Evolutionary conservation across 2,888 invertebrate species (phyloP).

Genomic region (Pteria penguin): DNA sequence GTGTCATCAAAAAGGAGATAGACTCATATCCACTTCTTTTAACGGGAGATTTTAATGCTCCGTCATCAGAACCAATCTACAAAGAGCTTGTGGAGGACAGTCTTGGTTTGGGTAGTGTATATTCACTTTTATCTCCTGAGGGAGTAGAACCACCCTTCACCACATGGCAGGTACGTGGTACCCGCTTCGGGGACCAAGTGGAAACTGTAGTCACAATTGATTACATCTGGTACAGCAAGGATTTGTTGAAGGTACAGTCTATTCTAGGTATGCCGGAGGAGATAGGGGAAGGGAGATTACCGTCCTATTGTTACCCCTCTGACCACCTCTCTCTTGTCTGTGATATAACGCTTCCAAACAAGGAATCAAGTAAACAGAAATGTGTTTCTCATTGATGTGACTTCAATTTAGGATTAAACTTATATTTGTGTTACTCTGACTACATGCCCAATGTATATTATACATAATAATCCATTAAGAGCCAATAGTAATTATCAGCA

Average conservation of each 20-base stretch:
- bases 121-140: slow-evolving; percentile 68
- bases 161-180: slow-evolving; percentile 87
- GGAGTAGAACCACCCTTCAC: slow-evolving; percentile 86
- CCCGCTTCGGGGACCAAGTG: slow-evolving; percentile 75
- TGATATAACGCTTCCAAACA: no score
- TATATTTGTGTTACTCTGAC: no score
- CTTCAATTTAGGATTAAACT: no score
- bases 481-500: no score
- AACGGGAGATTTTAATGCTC: slow-evolving; percentile 89
- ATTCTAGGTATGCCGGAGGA: slow-evolving; percentile 85
- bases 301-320: slow-evolving; percentile 86
- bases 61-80: slow-evolving; percentile 87
- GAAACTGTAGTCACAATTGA: slow-evolving; percentile 88
- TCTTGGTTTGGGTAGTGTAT: slow-evolving; percentile 75
- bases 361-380: no score
- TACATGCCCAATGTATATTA: no score
- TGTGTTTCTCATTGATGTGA: no score
- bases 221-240: slow-evolving; percentile 81
- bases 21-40: slow-evolving; percentile 83
- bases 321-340: slow-evolving; percentile 87
- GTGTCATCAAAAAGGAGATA: slow-evolving; percentile 54
- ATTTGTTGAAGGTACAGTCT: slow-evolving; percentile 83
- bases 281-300: slow-evolving; percentile 85
- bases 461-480: no score
- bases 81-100: slow-evolving; percentile 81